These are phyloP conservation scores for Scelioninae gen. 1 DNA, from an alignment of 2,888 invertebrate species.

Conservation along the genomic window DNA sequence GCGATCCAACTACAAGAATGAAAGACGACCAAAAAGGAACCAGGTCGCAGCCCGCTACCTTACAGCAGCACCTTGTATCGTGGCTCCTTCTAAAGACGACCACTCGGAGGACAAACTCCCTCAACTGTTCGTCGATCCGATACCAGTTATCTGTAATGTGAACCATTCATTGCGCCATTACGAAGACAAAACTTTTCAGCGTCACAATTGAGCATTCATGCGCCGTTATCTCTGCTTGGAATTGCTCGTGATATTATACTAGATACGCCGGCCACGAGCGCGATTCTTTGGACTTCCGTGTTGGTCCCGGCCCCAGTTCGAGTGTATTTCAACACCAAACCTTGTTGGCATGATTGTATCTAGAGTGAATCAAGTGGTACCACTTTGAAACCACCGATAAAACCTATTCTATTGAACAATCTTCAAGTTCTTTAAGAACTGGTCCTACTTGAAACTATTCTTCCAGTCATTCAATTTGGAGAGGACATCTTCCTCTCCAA, in stretches of 20 bases:
- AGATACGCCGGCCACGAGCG: slow-evolving; percentile 4
- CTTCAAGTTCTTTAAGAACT: too few species aligned
- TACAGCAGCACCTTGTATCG: too few species aligned
- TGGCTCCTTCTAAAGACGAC: slow-evolving; percentile 6
- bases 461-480: too few species aligned
- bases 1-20: slow-evolving; percentile 22
- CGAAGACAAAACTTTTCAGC: slow-evolving; percentile 54
- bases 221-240: slow-evolving; percentile 23
- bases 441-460: too few species aligned
- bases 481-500: too few species aligned
- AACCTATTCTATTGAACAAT: too few species aligned
- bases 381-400: neutral
- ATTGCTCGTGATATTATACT: slow-evolving; percentile 1
- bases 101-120: neutral
- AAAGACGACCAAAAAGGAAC: slow-evolving; percentile 9
- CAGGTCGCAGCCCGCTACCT: slow-evolving; percentile 10
- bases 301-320: neutral
- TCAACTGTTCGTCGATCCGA: slow-evolving; percentile 25
- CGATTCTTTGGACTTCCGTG: slow-evolving; percentile 23
- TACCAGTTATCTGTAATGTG: slow-evolving; percentile 52
- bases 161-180: slow-evolving; percentile 46
- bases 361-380: neutral
- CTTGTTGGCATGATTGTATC: neutral
- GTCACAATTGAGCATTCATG: slow-evolving; percentile 38
- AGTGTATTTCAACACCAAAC: neutral